Base-by-base conservation (phyloP, 2,113 vertebrate genomes). In the Sylvia atricapilla region DNA sequence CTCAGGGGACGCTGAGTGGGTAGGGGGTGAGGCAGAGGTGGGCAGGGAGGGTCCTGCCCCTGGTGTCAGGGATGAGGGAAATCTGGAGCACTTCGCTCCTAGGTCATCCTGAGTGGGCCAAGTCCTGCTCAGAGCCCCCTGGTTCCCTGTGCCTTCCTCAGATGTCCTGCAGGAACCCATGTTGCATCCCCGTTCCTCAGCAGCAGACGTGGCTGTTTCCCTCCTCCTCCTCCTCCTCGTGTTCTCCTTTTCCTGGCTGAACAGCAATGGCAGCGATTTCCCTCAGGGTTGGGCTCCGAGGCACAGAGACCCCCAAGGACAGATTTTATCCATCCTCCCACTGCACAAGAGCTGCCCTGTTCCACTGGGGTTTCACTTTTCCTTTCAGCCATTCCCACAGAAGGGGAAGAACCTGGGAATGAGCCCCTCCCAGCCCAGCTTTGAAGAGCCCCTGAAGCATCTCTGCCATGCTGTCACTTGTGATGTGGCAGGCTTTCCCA, bases 391-490 rank as follows among this genome's bases (percentile, higher is more conserved):
- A 1, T 80, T 83, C 43, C 88, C 75, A 22, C 7, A 14, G 64
- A 21, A 58, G n/a, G 0, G 1, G n/a, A 56, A 41, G 58, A 31
- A 59, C 15, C 15, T 1, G 7, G 75, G 58, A 58, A 37, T 8
- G 23, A 63, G n/a, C n/a, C 47, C 39, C 9, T 70, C 60, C 56
- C 67, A 72, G 8, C 49, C 27, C 50, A 22, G 24, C 50, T 43
- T n/a, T 2, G 25, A 28, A 50, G 55, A 76, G 46, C 19, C 22
- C 46, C 33, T 17, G 14, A 6, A 12, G 25, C 5, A 2, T 60
- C 53, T 35, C 70, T 14, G 31, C 10, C 52, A 10, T 0, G 0
- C 64, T 33, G 30, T 22, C 47, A 0, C 41, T 73, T 12, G 18
- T 52, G 20, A 68, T 3, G 17, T 12, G 50, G 27, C 75, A 49